Evolutionary conservation across 2,797 vertebrate genomes (phyloP).

Genomic region (Eospalax fontanierii): DNA sequence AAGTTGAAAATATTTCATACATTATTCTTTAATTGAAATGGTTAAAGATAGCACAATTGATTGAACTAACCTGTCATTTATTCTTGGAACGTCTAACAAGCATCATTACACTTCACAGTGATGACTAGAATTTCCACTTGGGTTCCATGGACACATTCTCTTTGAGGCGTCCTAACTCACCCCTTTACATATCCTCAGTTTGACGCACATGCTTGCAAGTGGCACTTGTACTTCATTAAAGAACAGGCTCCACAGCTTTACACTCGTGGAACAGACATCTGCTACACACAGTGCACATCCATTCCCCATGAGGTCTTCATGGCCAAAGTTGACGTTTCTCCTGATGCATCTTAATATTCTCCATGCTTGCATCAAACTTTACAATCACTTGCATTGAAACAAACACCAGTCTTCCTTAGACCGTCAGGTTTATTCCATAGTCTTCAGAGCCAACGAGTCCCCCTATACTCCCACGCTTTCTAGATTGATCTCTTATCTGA

Average conservation of each 20-base stretch:
- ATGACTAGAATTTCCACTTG: background rate
- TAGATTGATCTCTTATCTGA: background rate
- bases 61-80: background rate
- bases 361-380: background rate
- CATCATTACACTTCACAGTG: background rate
- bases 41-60: background rate
- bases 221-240: background rate
- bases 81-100: background rate
- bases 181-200: background rate
- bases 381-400: background rate
- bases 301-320: background rate
- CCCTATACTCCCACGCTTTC: background rate
- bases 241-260: background rate
- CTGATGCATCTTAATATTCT: background rate
- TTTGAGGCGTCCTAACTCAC: background rate
- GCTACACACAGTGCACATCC: too few relatives aligned
- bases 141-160: too few relatives aligned
- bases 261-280: background rate
- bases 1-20: constrained; percentile 24
- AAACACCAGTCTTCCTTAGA: background rate
- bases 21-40: background rate
- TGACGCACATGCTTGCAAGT: background rate
- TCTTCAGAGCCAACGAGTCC: background rate
- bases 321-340: background rate
- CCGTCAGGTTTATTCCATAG: background rate